These are phyloP conservation scores for Rhea americana DNA, from an alignment of 2,113 vertebrate species.

Conservation along the genomic window DNA sequence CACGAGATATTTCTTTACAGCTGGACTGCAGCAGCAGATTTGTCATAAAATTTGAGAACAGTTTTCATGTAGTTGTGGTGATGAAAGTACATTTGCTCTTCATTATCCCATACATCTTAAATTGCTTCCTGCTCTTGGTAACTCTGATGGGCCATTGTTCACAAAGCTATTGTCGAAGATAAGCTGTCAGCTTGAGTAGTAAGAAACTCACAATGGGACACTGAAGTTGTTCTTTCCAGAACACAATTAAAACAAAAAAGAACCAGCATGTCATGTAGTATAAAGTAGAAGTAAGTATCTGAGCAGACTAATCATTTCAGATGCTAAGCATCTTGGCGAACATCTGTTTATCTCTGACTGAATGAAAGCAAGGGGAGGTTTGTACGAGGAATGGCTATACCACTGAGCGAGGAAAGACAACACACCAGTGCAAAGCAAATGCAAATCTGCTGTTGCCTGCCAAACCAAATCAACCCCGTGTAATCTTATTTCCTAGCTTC, in stretches of 20 bases:
- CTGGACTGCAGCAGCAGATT: constrained; percentile 65
- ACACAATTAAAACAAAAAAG: not conserved
- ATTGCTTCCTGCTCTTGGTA: constrained; percentile 58
- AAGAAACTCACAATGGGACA: constrained; percentile 47
- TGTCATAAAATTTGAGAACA: constrained; percentile 55
- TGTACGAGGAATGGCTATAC: not conserved
- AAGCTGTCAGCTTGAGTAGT: constrained; percentile 27
- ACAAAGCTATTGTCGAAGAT: constrained; percentile 28
- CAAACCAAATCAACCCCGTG: not conserved
- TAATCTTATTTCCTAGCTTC: not conserved
- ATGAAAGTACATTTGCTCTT: constrained; percentile 58
- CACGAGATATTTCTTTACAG: constrained; percentile 58
- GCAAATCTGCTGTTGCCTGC: not conserved
- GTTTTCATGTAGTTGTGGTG: constrained; percentile 53
- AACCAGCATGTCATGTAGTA: not conserved
- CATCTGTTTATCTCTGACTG: constrained; percentile 23
- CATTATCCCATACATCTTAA: constrained; percentile 56
- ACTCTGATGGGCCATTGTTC: constrained; percentile 69
- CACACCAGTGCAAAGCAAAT: not conserved
- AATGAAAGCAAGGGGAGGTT: not conserved
- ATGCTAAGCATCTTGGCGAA: constrained; percentile 12
- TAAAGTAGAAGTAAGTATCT: constrained; percentile 32
- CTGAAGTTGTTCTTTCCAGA: constrained; percentile 50
- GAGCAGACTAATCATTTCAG: constrained; percentile 15
- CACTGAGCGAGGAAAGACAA: not conserved